These are phyloP conservation scores for Euglossa dilemma DNA, from an alignment of 1,140 invertebrate species.

Conservation along the genomic window DNA sequence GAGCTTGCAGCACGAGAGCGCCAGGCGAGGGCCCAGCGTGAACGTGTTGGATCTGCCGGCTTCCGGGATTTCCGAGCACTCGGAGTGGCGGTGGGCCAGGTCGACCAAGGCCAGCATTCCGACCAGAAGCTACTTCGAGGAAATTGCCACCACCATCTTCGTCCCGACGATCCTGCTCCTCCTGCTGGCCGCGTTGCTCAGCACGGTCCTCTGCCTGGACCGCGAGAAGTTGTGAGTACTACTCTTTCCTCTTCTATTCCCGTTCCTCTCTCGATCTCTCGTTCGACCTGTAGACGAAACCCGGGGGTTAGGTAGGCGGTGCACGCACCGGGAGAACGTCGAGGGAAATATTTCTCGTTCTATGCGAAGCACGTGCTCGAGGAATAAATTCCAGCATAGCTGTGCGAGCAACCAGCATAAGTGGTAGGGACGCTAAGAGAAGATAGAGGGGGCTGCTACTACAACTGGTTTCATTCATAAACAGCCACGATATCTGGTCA, in stretches of 20 bases:
- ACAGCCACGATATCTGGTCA: conserved; percentile 49
- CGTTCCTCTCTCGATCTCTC: not conserved
- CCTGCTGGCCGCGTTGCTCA: conserved; percentile 86
- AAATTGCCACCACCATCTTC: conserved; percentile 88
- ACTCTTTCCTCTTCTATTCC: not conserved
- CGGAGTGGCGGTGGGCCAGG: conserved; percentile 83
- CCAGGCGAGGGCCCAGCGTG: conserved; percentile 74
- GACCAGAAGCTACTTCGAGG: conserved; percentile 87
- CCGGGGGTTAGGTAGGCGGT: not conserved
- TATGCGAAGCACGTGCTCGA: conserved; percentile 44
- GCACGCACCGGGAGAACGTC: conserved; percentile 1
- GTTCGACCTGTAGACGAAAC: not conserved
- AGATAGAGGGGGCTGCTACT: conserved; percentile 28
- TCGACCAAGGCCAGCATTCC: conserved; percentile 85
- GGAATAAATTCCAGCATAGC: conserved; percentile 35
- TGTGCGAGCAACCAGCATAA: conserved; percentile 24
- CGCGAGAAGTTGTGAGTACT: conserved; percentile 90
- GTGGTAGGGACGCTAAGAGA: conserved; percentile 33
- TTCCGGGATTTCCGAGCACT: conserved; percentile 73
- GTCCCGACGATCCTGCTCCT: conserved; percentile 87
- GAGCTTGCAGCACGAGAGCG: conserved; percentile 70
- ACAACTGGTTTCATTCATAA: conserved; percentile 66
- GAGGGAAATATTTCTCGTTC: conserved; percentile 45
- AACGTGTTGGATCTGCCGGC: conserved; percentile 77
- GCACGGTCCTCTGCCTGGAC: conserved; percentile 89